These are phyloP conservation scores for Varecia variegata DNA, from an alignment of 2,797 vertebrate genomes.

Conservation along the genomic window DNA sequence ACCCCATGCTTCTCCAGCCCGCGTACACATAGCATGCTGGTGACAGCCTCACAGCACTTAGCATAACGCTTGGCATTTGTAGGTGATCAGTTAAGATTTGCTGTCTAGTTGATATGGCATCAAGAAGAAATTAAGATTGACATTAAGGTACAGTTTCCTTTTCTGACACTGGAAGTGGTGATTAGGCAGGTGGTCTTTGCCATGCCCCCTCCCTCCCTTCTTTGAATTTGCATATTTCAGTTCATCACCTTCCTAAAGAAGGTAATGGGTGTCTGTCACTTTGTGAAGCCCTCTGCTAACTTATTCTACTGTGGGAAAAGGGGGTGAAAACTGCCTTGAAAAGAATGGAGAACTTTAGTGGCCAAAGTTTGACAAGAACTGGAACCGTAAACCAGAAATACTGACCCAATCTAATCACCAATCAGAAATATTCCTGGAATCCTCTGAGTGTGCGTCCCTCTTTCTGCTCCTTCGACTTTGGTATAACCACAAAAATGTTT, in stretches of 20 bases:
- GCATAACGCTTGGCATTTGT: neutral
- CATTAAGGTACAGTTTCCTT: neutral
- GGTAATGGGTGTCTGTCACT: accelerated
- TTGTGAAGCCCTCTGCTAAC: neutral
- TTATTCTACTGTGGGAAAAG: neutral
- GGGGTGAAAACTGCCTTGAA: neutral
- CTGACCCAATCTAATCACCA: neutral
- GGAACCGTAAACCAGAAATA: neutral
- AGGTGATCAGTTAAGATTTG: neutral
- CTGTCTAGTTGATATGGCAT: neutral
- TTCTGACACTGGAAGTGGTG: neutral
- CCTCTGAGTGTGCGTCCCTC: neutral
- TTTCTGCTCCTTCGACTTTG: neutral
- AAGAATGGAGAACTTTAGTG: neutral
- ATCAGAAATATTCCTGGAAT: neutral
- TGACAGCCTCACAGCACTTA: neutral
- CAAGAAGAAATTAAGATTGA: neutral
- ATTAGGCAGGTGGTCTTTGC: neutral
- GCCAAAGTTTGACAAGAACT: neutral
- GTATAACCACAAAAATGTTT: too few relatives aligned
- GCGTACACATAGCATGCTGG: neutral
- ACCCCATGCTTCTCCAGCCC: neutral
- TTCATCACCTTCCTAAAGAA: neutral
- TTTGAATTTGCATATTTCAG: neutral
- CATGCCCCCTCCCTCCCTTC: neutral